A percentile compares a stretch with the other conserved stretches of the same genome.
phyloP scores from a whole-genome alignment of 1,140 invertebrate genomes.

The Radopholus similis region DNA sequence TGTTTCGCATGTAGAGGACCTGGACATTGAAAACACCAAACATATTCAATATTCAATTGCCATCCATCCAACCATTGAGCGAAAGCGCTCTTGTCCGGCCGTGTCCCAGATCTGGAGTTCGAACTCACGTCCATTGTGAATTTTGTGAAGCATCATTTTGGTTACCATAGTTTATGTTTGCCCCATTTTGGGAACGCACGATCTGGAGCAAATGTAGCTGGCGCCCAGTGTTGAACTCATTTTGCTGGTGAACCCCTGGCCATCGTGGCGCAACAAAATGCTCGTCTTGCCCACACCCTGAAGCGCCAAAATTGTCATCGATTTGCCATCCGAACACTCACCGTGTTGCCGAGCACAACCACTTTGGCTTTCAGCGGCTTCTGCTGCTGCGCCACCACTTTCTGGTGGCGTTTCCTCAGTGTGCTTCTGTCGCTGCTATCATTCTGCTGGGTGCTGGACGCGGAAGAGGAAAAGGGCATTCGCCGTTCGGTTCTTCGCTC shows the following conservation, averaged over 20 bases:
- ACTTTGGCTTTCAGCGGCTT: constrained; percentile 35
- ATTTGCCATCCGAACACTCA: not conserved
- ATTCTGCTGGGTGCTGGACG: not conserved
- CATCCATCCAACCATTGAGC: no score
- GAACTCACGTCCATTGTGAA: constrained; percentile 29
- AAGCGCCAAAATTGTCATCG: constrained; percentile 14
- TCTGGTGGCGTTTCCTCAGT: not conserved
- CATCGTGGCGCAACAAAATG: constrained; percentile 38
- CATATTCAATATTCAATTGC: no score
- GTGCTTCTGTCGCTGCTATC: constrained; percentile 6
- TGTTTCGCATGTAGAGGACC: constrained; percentile 70
- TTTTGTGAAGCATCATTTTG: no score
- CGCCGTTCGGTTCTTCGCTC: no score
- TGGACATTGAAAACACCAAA: no score
- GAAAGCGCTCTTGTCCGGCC: constrained; percentile 93
- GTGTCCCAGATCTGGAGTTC: constrained; percentile 69
- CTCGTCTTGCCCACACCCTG: constrained; percentile 39
- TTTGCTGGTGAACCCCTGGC: constrained; percentile 37
- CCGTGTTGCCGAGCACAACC: constrained; percentile 36
- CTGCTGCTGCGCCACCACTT: not conserved
- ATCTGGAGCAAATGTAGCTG: constrained; percentile 22
- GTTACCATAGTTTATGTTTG: no score
- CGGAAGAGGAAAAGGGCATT: not conserved
- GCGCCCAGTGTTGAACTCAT: constrained; percentile 32
- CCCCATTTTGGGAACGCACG: constrained; percentile 24